A percentile compares a stretch with the other conserved stretches of the same genome.
These are phyloP conservation scores for Rhinopithecus roxellana DNA, from an alignment of 2,113 vertebrate species.

Conservation along the genomic window DNA sequence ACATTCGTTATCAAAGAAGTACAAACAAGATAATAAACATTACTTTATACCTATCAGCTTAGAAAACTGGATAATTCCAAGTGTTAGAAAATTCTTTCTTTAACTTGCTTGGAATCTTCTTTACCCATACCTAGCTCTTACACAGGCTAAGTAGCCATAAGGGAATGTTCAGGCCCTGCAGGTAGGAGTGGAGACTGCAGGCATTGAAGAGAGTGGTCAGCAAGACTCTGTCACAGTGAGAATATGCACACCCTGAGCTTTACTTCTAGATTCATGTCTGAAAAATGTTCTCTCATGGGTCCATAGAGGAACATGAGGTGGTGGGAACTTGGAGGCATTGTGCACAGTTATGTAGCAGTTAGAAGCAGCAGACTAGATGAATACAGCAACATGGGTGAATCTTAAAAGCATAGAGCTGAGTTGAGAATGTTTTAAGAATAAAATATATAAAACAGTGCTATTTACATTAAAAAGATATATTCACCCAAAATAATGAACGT, in stretches of 20 bases:
- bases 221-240: not conserved
- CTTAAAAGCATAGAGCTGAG: not conserved
- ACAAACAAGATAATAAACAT: not conserved
- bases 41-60: not conserved
- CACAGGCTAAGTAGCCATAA: not conserved
- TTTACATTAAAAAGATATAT: not conserved
- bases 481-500: not conserved
- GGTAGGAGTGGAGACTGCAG: too few relatives aligned
- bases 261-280: not conserved
- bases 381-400: not conserved
- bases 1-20: not conserved
- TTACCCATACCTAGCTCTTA: not conserved
- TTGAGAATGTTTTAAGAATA: not conserved
- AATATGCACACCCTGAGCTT: not conserved
- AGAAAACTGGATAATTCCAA: not conserved
- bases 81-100: not conserved
- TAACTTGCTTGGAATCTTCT: not conserved
- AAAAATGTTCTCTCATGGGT: not conserved
- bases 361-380: not conserved
- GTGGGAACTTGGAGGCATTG: not conserved
- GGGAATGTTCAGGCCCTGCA: not conserved
- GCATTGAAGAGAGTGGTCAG: not conserved
- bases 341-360: not conserved
- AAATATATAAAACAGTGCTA: not conserved
- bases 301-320: not conserved